Base-by-base conservation (phyloP, 64 coral and sea anemone genomes). In the Trachythela sp. region DNA sequence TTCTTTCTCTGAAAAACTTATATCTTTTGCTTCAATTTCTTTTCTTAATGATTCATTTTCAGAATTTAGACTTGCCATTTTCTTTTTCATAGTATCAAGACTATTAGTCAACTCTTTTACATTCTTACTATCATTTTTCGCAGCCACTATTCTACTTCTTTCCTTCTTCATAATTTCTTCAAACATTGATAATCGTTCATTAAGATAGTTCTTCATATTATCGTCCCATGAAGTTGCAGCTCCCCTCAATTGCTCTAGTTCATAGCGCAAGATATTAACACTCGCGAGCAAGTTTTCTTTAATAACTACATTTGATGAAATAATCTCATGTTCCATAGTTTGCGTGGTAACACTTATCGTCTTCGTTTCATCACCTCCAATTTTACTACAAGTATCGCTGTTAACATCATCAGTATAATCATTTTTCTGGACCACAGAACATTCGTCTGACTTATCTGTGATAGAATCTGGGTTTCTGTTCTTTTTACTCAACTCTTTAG, bases 41-140 rank as follows among this genome's bases (percentile, higher is more conserved):
- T 80, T 80, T 39, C 75, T 36, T 18, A 80, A 80, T 39, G 75
- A 80, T 39, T 80, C 75, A 7, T 80, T 80, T 35, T 80, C 75
- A 34, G 75, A 80, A 80, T 35, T 80, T 17, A 80, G 33, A 80
- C 26, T 34, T 29, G 27, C 1, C 8, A 80, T 30, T 80, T 80
- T 80, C 37, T 39, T 80, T 35, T 30, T 39, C 75, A 80, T 5
- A 13, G 75, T 10, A 37, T 80, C 37, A 0, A 80, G 56, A 17
- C 26, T 64, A 18, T 64, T 27, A 64, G 56, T 64, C 56, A 64
- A 64, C 56, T 64, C 56, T 26, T 64, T 64, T 0, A 64, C 1
- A 2, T 5, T 64, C 22, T 64, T 64, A 64, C 56, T 64, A 64
- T 64, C 56, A 64, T 2, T n/a, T n/a, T 64, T 6, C 26, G 6